Evolutionary conservation across 2,888 invertebrate species (phyloP).

Genomic region (Cerastis leucographa): DNA sequence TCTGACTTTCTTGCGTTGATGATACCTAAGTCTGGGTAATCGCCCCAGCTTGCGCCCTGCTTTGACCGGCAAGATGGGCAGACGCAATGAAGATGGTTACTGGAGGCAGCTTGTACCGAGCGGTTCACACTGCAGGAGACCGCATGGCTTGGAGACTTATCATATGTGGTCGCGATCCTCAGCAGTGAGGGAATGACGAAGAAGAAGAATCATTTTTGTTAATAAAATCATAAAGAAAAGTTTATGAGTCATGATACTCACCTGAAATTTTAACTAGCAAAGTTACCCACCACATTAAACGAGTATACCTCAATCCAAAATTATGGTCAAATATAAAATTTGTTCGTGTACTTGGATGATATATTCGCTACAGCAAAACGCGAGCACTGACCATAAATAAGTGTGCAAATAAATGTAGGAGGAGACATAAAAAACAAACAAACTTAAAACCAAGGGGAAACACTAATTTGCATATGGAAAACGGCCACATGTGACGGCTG

Average conservation of each 20-base stretch:
- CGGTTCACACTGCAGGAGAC: too few species aligned
- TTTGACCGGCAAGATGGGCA: too few species aligned
- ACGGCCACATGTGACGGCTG: conserved; percentile 82
- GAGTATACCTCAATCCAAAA: conserved; percentile 7
- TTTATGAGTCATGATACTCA: not conserved
- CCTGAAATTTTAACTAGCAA: conserved; percentile 1
- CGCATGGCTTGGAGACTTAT: too few species aligned
- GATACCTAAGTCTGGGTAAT: not conserved
- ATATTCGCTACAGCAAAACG: conserved; percentile 52
- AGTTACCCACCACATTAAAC: not conserved
- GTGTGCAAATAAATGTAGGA: conserved; percentile 65
- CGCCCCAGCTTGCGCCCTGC: too few species aligned
- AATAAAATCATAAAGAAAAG: not conserved
- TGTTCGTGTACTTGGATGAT: conserved; percentile 39
- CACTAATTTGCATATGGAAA: conserved; percentile 89
- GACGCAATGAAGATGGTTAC: too few species aligned
- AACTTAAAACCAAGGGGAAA: conserved; percentile 84
- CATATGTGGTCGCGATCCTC: too few species aligned
- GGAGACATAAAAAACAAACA: conserved; percentile 87
- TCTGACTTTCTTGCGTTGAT: not conserved
- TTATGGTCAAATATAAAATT: conserved; percentile 9
- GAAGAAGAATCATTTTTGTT: not conserved
- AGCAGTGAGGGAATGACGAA: too few species aligned
- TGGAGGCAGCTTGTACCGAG: too few species aligned
- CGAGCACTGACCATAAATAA: conserved; percentile 56